Base-by-base conservation (phyloP, 1,140 invertebrate genomes). In the Anadara kagoshimensis region DNA sequence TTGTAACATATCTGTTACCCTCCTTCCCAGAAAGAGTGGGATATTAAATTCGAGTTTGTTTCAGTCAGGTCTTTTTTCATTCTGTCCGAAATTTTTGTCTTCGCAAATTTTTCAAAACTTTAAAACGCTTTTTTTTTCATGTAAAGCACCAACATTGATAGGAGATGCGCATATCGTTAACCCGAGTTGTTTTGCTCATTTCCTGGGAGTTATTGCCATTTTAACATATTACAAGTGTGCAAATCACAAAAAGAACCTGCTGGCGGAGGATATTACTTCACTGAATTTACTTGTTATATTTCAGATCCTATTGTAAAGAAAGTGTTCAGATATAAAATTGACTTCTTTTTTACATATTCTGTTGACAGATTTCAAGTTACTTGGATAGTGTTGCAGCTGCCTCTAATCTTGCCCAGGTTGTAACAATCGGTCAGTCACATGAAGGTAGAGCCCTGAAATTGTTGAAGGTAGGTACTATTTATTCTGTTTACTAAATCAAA, bases 371-470 rank as follows among this genome's bases (percentile, higher is more conserved):
- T 20, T 58, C 54, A 16, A 43, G 18, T 4, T 66, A 43, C 43
- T 45, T 73, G 0, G 44, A 66, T 53, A 53, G 44, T 8, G 43
- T 73, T n/a, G 54, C 56, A 18, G 5, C 20, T 20, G 5, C 73
- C 1, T 63, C 70, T 22, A 45, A 65, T 45, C 22, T 66, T n/a
- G 73, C 74, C 16, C 24, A 57, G 29, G 47, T 84, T 24, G 73
- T 77, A 54, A 76, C 58, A 53, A 78, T 84, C 47, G 84, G 84
- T 12, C 59, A 56, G 0, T 72, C 79, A 5, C 78, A 76, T 54
- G 76, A 83, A 76, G 80, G 81, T 18, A 54, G 81, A 16, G 44
- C 49, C 11, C 78, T 83, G 1, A 77, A 75, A 26, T 78, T 80
- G 47, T 53, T 85, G 12, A 79, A 77, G 78, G 84, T 84, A 64